Evolutionary conservation across 2,797 vertebrate genomes (phyloP).

Genomic region (Chiloscyllium punctatum): DNA sequence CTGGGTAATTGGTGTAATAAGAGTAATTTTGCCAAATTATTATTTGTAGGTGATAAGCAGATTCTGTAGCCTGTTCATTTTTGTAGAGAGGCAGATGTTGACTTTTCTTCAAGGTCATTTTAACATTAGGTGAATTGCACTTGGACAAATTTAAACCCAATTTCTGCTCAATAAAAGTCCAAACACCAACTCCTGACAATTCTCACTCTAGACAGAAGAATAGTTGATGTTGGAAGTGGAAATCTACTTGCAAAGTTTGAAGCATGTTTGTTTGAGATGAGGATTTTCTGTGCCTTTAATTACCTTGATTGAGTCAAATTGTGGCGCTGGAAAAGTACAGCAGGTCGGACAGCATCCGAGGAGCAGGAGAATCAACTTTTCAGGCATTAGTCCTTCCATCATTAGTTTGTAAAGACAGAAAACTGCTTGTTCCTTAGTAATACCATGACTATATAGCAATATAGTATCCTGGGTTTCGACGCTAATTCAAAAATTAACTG

Average conservation of each 20-base stretch:
- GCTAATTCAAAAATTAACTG: not conserved
- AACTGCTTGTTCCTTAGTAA: not conserved
- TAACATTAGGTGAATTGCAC: not conserved
- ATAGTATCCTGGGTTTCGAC: not conserved
- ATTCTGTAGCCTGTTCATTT: not conserved
- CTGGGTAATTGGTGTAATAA: not conserved
- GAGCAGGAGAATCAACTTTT: too few species aligned
- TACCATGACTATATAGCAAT: not conserved
- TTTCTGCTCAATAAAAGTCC: not conserved
- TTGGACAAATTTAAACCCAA: not conserved
- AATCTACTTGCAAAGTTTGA: not conserved
- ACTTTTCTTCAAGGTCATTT: not conserved
- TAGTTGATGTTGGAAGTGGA: not conserved
- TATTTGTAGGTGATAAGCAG: not conserved
- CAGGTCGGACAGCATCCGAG: too few species aligned
- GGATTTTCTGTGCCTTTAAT: too few species aligned
- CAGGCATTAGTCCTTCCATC: not conserved
- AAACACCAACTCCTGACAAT: not conserved
- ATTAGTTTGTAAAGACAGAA: not conserved
- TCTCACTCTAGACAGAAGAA: not conserved
- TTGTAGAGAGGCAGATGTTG: not conserved
- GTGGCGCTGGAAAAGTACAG: too few species aligned
- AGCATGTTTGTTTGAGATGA: not conserved
- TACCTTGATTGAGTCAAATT: not conserved
- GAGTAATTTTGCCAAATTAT: not conserved